These are phyloP conservation scores for Listronotus oregonensis DNA, from an alignment of 1,140 invertebrate species.

Conservation along the genomic window DNA sequence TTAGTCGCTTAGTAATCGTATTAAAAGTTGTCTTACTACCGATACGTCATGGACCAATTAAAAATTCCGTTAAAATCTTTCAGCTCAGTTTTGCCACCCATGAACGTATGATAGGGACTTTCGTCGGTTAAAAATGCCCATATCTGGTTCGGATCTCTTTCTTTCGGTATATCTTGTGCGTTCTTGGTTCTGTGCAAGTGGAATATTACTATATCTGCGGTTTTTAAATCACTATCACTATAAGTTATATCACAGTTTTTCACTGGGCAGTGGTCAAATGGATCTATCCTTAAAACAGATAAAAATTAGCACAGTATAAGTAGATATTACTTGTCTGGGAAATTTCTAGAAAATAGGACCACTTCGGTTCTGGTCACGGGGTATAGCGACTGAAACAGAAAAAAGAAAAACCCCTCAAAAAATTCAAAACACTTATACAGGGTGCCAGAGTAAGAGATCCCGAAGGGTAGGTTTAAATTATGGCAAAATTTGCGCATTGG, in stretches of 20 bases:
- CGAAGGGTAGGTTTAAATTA: too few relatives aligned
- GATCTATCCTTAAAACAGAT: constrained; percentile 52
- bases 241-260: constrained; percentile 62
- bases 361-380: too few relatives aligned
- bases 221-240: constrained; percentile 51
- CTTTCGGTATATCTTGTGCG: constrained; percentile 52
- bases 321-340: too few relatives aligned
- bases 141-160: constrained; percentile 56
- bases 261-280: constrained; percentile 63
- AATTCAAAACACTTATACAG: too few relatives aligned
- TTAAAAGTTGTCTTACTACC: constrained; percentile 48
- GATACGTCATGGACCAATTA: constrained; percentile 81
- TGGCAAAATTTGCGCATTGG: too few relatives aligned
- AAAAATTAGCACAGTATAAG: neutral
- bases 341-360: too few relatives aligned
- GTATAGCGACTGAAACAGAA: too few relatives aligned
- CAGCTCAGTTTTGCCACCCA: constrained; percentile 52
- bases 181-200: constrained; percentile 61
- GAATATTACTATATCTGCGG: constrained; percentile 64
- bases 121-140: constrained; percentile 70
- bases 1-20: too few relatives aligned
- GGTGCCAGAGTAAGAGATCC: too few relatives aligned
- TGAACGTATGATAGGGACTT: constrained; percentile 62
- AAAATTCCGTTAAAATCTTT: constrained; percentile 64
- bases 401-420: too few relatives aligned